Evolutionary conservation across 2,888 invertebrate species (phyloP), one percentile per base, ranked within the genome.

Genomic region (Drosophila rubida): DNA sequence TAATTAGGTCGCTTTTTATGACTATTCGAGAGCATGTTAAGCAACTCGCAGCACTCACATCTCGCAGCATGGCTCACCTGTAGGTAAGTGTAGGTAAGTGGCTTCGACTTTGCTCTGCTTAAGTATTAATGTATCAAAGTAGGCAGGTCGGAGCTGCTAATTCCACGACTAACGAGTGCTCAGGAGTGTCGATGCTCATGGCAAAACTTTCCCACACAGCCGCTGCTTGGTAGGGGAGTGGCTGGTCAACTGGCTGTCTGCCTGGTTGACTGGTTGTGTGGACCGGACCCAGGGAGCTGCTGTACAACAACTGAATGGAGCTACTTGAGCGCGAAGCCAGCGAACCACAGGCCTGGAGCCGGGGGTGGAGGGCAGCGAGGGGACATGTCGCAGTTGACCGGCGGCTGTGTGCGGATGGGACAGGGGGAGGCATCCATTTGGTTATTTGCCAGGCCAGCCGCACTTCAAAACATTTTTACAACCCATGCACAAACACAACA

Each of bases 381-480:
- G 39, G 35, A 32, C 35, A 50, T 42, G 42, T 22, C 32, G 39
- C 41, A 66, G 57, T 32, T 78, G 73, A 59, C 68, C 74, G 53
- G 61, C 42, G 62, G 42, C 54, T 59, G 30, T 54, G 37, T 27
- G n/a, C n/a, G n/a, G n/a, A n/a, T n/a, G n/a, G n/a, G n/a, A n/a
- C n/a, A n/a, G 41, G 69, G 45, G 50, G 48, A 58, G 60, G 61
- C 59, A 69, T 69, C 78, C 80, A 80, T 73, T 80, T 77, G 63
- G 78, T 77, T 73, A 73, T 74, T 67, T 80, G 78, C 78, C 74
- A 67, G 77, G 44, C 62, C 63, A 49, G 78, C 63, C 64, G 69
- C 77, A 80, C 78, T 78, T 78, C 77, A 80, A 76, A 78, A 69
- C 78, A 76, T 78, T 76, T 78, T 69, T 75, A 78, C 78, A 76